Conservation (phyloP, 2,113 vertebrate genomes). For the Axis porcinus region DNA sequence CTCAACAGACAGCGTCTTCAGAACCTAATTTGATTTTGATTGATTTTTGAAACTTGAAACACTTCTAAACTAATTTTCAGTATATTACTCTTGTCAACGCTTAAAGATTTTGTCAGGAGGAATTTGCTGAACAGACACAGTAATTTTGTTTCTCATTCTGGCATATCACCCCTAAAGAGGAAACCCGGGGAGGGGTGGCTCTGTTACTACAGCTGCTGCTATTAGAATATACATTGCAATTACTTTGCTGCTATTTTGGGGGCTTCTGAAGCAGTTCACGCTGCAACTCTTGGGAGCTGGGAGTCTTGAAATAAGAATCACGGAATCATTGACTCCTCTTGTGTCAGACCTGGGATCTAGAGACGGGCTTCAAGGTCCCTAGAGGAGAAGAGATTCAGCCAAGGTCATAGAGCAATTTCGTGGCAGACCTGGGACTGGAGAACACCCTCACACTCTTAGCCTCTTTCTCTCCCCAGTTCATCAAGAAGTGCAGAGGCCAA, state of each 20-base stretch:
- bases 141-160: constrained; percentile 83
- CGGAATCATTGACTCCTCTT: neutral
- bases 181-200: constrained; percentile 57
- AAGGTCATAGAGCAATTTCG: neutral
- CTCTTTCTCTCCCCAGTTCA: neutral
- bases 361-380: neutral
- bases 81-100: constrained; percentile 87
- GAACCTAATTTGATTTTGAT: constrained; percentile 88
- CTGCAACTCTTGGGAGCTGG: neutral
- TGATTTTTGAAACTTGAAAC: constrained; percentile 88
- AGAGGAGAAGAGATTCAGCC: neutral
- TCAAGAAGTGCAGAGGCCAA: neutral
- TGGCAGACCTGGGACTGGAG: neutral
- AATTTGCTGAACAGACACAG: constrained; percentile 87
- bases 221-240: constrained; percentile 80
- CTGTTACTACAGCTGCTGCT: constrained; percentile 74
- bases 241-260: constrained; percentile 69
- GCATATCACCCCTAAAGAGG: constrained; percentile 82
- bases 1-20: constrained; percentile 81
- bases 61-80: constrained; percentile 88
- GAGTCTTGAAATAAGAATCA: constrained; percentile 36
- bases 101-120: constrained; percentile 87
- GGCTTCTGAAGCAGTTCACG: constrained; percentile 49
- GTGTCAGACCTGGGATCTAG: neutral
- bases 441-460: neutral